A percentile compares a stretch with the other conserved stretches of the same genome.
phyloP scores from a whole-genome alignment of 2,888 invertebrate species.

The Mesochorus sp. region DNA sequence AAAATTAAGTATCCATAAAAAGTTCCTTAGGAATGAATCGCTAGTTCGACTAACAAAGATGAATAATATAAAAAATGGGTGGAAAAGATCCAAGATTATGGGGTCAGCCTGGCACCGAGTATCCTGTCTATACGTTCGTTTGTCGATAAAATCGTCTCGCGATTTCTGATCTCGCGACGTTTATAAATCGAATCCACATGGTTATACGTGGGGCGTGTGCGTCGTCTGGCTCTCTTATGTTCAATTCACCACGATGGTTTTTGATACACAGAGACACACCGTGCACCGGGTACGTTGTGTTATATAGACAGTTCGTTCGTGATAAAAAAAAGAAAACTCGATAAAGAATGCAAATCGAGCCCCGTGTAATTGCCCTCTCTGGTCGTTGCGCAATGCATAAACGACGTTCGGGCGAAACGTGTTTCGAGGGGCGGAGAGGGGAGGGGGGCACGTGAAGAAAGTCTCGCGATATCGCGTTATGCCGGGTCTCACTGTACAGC shows the following conservation, averaged over 20 bases:
- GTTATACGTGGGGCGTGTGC: constrained; percentile 15
- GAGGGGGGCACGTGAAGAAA: constrained; percentile 54
- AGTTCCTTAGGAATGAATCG: too few relatives aligned
- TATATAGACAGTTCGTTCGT: constrained; percentile 22
- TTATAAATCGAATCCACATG: constrained; percentile 51
- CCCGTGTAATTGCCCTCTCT: constrained; percentile 57
- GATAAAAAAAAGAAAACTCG: constrained; percentile 52
- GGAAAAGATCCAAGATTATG: neutral
- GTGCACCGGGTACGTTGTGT: neutral
- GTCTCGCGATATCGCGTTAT: constrained; percentile 41
- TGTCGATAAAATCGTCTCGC: constrained; percentile 46
- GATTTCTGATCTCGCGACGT: constrained; percentile 37
- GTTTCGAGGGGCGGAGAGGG: constrained; percentile 45
- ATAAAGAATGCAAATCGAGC: constrained; percentile 62
- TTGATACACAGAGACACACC: neutral
- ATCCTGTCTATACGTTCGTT: constrained; percentile 4
- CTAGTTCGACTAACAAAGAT: neutral
- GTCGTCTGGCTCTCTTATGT: constrained; percentile 27
- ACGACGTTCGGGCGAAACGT: constrained; percentile 61
- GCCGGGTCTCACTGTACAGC: constrained; percentile 1
- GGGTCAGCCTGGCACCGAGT: neutral
- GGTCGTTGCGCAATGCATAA: constrained; percentile 59
- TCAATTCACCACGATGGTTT: neutral
- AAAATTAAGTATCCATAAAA: too few relatives aligned
- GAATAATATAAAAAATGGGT: neutral